Conservation (phyloP, 2,888 invertebrate genomes). For the Tinea pellionella region DNA sequence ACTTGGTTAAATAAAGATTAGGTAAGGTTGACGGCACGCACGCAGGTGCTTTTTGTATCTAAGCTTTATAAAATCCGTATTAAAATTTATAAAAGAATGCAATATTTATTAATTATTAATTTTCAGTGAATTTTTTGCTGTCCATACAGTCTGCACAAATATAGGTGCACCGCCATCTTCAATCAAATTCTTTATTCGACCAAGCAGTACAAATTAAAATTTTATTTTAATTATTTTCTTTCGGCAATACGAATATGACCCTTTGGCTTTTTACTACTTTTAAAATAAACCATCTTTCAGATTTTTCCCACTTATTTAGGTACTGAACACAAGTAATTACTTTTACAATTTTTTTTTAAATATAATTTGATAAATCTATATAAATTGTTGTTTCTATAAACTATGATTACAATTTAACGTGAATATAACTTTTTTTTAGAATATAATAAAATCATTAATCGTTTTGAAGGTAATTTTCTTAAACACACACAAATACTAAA, state of each 20-base stretch:
- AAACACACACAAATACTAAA: slow-evolving; percentile 10
- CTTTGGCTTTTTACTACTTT: not conserved
- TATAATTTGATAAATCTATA: slow-evolving; percentile 33
- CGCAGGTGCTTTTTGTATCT: too few species aligned
- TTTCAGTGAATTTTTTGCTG: too few species aligned
- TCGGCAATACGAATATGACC: not conserved
- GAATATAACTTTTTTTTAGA: slow-evolving; percentile 18
- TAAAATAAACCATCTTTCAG: not conserved
- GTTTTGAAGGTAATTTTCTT: not conserved
- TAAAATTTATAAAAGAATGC: too few species aligned
- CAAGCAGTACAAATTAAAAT: too few species aligned
- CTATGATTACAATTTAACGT: slow-evolving; percentile 1
- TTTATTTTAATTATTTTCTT: not conserved
- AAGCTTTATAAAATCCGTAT: too few species aligned
- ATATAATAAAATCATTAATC: slow-evolving; percentile 2
- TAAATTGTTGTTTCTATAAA: slow-evolving; percentile 2
- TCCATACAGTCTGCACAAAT: too few species aligned
- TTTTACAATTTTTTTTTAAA: slow-evolving; percentile 29
- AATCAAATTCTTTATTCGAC: too few species aligned
- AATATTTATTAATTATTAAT: too few species aligned
- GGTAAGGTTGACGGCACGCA: too few species aligned
- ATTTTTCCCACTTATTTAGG: slow-evolving; percentile 20
- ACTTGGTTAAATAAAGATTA: too few species aligned
- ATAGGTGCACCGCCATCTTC: too few species aligned
- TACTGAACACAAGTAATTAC: slow-evolving; percentile 61